phyloP scores from a whole-genome alignment of 2,888 invertebrate genomes.

The Poecilus cupreus region DNA sequence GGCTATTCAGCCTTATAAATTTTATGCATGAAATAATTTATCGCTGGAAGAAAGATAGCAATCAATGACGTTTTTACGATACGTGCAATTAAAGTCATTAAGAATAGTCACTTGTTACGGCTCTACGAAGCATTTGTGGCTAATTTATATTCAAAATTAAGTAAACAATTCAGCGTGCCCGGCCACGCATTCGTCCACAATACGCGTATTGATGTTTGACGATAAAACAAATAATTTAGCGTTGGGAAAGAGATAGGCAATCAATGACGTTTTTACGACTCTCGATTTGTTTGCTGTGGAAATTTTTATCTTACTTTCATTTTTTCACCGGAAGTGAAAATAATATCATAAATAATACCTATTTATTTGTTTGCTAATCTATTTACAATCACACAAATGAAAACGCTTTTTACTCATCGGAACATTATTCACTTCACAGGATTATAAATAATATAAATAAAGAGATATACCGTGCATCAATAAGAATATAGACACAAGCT shows the following conservation, averaged over 20 bases:
- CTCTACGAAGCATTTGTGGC: background rate
- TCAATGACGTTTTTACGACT: conserved; percentile 33
- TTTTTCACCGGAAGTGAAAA: background rate
- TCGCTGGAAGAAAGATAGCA: conserved; percentile 14
- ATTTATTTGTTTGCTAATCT: conserved; percentile 20
- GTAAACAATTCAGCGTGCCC: background rate
- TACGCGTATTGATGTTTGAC: background rate
- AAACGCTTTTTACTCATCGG: background rate
- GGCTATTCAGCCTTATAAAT: background rate
- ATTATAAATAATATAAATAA: too few relatives aligned
- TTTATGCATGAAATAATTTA: conserved; percentile 7
- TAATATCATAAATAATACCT: background rate
- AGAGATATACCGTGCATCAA: too few relatives aligned
- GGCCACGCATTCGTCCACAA: conserved; percentile 13
- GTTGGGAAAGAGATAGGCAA: conserved; percentile 5
- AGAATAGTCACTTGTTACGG: background rate
- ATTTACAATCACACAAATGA: conserved; percentile 16
- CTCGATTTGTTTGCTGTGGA: conserved; percentile 31
- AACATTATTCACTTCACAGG: too few relatives aligned
- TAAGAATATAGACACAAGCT: too few relatives aligned
- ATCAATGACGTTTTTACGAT: conserved; percentile 1
- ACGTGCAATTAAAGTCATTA: conserved; percentile 17
- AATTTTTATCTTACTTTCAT: conserved; percentile 26
- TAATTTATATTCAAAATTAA: conserved; percentile 30
- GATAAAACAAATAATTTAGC: conserved; percentile 30